Evolutionary conservation across 2,888 invertebrate species (phyloP).

Genomic region (Rosalia funebris): DNA sequence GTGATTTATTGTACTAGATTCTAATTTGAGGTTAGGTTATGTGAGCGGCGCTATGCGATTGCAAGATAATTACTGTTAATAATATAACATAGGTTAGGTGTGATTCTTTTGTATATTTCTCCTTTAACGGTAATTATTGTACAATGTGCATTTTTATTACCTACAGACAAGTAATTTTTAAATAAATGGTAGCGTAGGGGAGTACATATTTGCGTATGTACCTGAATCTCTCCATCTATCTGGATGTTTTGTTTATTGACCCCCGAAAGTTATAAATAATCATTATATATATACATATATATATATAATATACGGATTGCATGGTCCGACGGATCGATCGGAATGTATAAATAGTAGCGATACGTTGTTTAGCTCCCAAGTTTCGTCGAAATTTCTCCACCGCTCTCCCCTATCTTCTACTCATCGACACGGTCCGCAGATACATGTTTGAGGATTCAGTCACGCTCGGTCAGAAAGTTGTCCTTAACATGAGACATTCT

Average conservation of each 20-base stretch:
- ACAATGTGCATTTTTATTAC: conserved; percentile 37
- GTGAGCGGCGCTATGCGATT: conserved; percentile 36
- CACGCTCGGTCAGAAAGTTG: neutral
- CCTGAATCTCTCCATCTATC: conserved; percentile 53
- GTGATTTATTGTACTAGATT: conserved; percentile 38
- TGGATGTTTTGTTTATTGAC: conserved; percentile 30
- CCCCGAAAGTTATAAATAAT: conserved; percentile 4
- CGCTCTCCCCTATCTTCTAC: neutral
- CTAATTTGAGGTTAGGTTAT: conserved; percentile 34
- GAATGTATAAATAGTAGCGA: no score
- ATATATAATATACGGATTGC: neutral
- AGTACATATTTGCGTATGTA: conserved; percentile 61
- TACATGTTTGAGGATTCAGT: neutral
- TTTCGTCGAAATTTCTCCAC: conserved; percentile 16
- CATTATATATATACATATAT: conserved; percentile 5
- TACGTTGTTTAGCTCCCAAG: conserved; percentile 25
- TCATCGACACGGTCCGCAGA: neutral
- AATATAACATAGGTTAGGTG: conserved; percentile 44
- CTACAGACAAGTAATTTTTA: conserved; percentile 39
- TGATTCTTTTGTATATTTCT: conserved; percentile 48
- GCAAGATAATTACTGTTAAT: conserved; percentile 46
- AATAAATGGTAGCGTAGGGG: conserved; percentile 40
- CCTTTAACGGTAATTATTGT: conserved; percentile 39
- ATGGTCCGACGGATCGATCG: conserved; percentile 17
- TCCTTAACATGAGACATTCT: no score